Conservation (phyloP, 2,797 vertebrate species). For the Labroides dimidiatus region DNA sequence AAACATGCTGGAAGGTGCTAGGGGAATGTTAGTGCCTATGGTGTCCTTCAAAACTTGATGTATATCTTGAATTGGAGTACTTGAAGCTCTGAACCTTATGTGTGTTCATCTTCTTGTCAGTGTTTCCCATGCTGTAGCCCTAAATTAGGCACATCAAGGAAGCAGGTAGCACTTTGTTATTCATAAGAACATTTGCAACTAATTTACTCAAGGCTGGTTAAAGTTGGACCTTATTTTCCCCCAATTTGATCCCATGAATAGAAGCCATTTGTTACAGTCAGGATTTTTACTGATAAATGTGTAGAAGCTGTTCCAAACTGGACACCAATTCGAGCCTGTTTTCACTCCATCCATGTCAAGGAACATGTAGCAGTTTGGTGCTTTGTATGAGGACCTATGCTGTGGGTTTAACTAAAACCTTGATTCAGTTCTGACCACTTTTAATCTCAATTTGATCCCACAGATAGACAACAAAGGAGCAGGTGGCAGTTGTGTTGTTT, state of each 20-base stretch:
- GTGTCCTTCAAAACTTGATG: constrained; percentile 26
- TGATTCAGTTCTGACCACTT: too few relatives aligned
- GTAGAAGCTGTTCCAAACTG: too few relatives aligned
- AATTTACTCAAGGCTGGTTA: not conserved
- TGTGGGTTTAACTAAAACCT: not conserved
- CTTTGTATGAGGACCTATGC: not conserved
- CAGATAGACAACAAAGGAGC: too few relatives aligned
- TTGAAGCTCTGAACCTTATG: not conserved
- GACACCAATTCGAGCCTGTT: not conserved
- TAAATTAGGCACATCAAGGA: not conserved
- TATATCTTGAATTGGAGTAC: constrained; percentile 4
- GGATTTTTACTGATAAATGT: too few relatives aligned
- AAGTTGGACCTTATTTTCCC: not conserved
- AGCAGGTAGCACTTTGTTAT: not conserved
- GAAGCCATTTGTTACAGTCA: not conserved
- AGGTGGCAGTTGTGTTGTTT: too few relatives aligned
- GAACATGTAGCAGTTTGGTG: not conserved
- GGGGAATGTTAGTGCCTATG: constrained; percentile 11
- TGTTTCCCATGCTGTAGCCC: not conserved
- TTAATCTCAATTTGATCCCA: too few relatives aligned
- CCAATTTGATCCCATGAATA: not conserved
- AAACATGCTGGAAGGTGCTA: constrained; percentile 24
- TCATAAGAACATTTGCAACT: not conserved
- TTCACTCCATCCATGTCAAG: not conserved
- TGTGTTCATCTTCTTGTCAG: not conserved